Conservation (phyloP, 2,113 vertebrate genomes). For the Toxotes jaculatrix region DNA sequence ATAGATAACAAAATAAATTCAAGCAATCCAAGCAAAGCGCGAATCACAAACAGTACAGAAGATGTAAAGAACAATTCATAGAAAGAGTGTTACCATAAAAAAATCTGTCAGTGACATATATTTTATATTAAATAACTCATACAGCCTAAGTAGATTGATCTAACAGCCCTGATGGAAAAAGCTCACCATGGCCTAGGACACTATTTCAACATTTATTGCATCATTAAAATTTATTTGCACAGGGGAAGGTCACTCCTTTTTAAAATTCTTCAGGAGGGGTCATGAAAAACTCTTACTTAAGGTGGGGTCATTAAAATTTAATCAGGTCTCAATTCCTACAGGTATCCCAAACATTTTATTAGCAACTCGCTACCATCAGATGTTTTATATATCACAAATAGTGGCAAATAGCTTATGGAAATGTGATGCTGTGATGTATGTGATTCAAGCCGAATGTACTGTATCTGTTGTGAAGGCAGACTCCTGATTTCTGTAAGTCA, state of each 20-base stretch:
- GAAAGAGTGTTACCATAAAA: background rate
- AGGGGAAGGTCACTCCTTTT: conserved; percentile 63
- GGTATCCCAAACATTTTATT: conserved; percentile 43
- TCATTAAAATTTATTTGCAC: conserved; percentile 70
- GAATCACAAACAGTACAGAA: background rate
- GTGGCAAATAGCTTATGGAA: conserved; percentile 19
- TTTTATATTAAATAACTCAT: conserved; percentile 11
- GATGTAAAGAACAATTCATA: background rate
- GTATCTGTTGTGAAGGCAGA: background rate
- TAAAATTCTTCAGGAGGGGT: conserved; percentile 47
- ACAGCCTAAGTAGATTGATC: conserved; percentile 34
- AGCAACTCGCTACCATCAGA: conserved; percentile 23
- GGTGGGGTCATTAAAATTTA: conserved; percentile 50
- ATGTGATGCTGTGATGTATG: background rate
- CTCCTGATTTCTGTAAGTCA: background rate
- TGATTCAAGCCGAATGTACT: conserved; percentile 8
- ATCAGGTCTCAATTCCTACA: conserved; percentile 56
- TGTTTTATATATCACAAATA: conserved; percentile 52
- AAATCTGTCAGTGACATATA: background rate
- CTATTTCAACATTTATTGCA: conserved; percentile 70
- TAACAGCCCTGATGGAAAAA: conserved; percentile 18
- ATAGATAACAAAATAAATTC: background rate
- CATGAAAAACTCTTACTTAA: conserved; percentile 58
- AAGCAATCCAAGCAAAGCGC: background rate
- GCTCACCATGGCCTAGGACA: conserved; percentile 41